Evolutionary conservation across 2,888 invertebrate genomes (phyloP).

Genomic region (Lagria hirta): DNA sequence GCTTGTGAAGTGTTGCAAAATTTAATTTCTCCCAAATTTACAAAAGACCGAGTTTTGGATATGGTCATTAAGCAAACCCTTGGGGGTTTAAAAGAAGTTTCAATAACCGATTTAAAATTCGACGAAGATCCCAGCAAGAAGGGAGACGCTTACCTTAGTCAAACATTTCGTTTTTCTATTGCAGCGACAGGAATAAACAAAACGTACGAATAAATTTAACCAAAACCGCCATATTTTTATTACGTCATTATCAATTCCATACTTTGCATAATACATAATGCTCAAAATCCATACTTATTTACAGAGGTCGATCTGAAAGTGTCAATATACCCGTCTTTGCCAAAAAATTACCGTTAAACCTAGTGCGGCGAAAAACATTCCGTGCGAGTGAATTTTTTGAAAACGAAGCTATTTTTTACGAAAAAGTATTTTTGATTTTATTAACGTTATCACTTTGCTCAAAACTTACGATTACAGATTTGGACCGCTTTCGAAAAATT

Average conservation of each 20-base stretch:
- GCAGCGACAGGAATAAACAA: constrained; percentile 52
- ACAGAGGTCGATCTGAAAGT: no score
- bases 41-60: constrained; percentile 33
- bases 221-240: no score
- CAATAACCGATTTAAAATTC: constrained; percentile 55
- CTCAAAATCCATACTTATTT: constrained; percentile 2
- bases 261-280: background rate
- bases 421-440: constrained; percentile 47
- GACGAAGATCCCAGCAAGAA: constrained; percentile 55
- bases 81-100: constrained; percentile 32
- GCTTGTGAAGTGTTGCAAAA: constrained; percentile 21
- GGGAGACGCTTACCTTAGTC: constrained; percentile 72
- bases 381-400: constrained; percentile 67
- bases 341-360: constrained; percentile 67
- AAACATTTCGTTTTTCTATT: constrained; percentile 62
- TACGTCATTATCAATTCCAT: background rate
- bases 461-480: constrained; percentile 37
- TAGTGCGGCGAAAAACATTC: constrained; percentile 64
- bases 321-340: constrained; percentile 59
- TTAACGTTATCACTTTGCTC: background rate
- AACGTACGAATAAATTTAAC: constrained; percentile 25
- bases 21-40: constrained; percentile 38
- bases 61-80: constrained; percentile 35
- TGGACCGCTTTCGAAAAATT: constrained; percentile 56
- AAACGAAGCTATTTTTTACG: constrained; percentile 71